Base-by-base conservation (phyloP, 2,113 vertebrate species). In the Planiliza haematocheilus region DNA sequence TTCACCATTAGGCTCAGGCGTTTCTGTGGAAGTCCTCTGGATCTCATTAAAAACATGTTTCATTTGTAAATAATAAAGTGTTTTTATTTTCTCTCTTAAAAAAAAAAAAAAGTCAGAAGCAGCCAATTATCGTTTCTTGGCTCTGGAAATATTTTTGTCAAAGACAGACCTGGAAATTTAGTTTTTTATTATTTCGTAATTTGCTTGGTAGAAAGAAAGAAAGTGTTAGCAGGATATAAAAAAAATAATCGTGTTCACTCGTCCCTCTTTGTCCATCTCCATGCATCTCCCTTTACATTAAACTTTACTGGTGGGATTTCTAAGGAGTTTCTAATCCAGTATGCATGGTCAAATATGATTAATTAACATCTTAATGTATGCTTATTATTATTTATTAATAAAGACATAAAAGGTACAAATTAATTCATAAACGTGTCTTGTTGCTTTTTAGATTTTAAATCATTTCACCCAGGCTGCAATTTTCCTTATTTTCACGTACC, bases 171-270 rank as follows among this genome's bases (percentile, higher is more conserved):
- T 43, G n/a, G 10, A 6, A 61, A 69, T 61, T 65, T 70, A 24
- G 41, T 63, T 82, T 77, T 70, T 42, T 70, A 77, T 74, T 60
- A 68, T 75, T 74, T 63, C 18, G 8, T 37, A 16, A 59, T 8
- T 59, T 34, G 52, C 4, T 41, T 43, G 64, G 36, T 51, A 52
- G 13, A 57, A 45, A 13, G 24, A 4, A 10, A 30, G 5, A 38
- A n/a, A n/a, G n/a, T n/a, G n/a, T 56, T 11, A 46, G 16, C 39
- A 60, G 17, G 60, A 53, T n/a, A n/a, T n/a, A n/a, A 70, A 20
- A 64, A 42, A 38, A 58, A 30, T 17, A 7, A 42, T 14, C n/a
- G 4, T 39, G 2, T 48, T 58, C 39, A n/a, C 41, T 36, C 2
- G 16, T 62, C n/a, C n/a, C n/a, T n/a, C n/a, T n/a, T n/a, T n/a